Evolutionary conservation across 2,888 invertebrate species (phyloP).

Genomic region (Sesia apiformis): DNA sequence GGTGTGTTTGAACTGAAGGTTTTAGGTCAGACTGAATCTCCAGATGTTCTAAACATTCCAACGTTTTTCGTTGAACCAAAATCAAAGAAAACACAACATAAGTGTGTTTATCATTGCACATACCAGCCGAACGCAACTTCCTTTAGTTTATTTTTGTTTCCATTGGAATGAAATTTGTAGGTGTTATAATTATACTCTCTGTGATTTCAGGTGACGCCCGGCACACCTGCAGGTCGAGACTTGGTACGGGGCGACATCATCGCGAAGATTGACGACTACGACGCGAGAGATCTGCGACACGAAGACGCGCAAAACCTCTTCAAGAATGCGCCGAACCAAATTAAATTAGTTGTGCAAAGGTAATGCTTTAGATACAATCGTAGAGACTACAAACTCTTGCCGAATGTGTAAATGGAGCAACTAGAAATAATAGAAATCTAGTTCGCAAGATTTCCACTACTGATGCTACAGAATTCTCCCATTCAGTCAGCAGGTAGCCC

Average conservation of each 20-base stretch:
- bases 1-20: no score
- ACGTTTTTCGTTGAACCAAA: no score
- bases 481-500: no score
- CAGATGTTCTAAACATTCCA: no score
- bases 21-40: no score
- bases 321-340: slow-evolving; percentile 85
- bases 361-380: slow-evolving; percentile 27
- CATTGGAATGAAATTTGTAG: not conserved
- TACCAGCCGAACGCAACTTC: not conserved
- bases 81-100: no score
- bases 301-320: slow-evolving; percentile 93
- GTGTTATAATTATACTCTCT: not conserved
- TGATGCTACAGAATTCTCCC: no score
- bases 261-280: slow-evolving; percentile 91
- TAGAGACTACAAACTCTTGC: no score
- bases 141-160: not conserved
- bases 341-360: slow-evolving; percentile 89
- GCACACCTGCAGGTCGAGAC: slow-evolving; percentile 88
- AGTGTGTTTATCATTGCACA: not conserved
- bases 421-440: not conserved
- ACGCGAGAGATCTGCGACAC: slow-evolving; percentile 89
- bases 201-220: slow-evolving; percentile 85
- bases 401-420: no score
- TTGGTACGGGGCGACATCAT: slow-evolving; percentile 93
- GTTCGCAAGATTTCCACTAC: not conserved